Base-by-base conservation (phyloP, 2,888 invertebrate species). In the Heliconius ethilla region DNA sequence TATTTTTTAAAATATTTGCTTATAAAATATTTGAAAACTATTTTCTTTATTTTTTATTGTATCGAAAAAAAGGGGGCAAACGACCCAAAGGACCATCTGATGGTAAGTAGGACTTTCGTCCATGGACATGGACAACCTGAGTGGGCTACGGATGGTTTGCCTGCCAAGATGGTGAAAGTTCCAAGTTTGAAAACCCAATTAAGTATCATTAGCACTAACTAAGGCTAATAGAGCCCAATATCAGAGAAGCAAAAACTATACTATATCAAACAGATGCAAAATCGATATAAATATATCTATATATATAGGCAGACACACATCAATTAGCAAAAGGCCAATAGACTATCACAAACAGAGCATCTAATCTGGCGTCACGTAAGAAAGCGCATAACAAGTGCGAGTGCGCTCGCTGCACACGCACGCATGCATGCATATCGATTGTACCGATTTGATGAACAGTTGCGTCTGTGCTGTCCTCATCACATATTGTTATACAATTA, bases 311-410 rank as follows among this genome's bases (percentile, higher is more conserved):
- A 59, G 73, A 76, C 73, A 79, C 74, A 76, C 66, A 70, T 75
- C 69, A 78, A 78, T 79, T 80, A 78, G 62, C 80, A 73, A 67
- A 76, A 82, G 83, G 82, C 82, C 82, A 83, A 83, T 82, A 82
- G 78, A 76, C 82, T 82, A 81, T 81, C 82, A 83, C 81, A 82
- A 83, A 80, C 83, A 84, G 85, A 86, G 85, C 86, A 83, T 85
- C 85, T 84, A 84, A 86, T 84, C 81, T 83, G 81, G 82, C 80
- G 84, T 85, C 86, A 87, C 85, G 86, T 87, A 89, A 88, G 90
- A 91, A 90, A 90, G 89, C 86, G 87, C 85, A 86, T 86, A 84
- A 85, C 81, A 75, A 81, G 77, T 62, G 83, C 79, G 29, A 29
- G 72, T 79, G 83, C 79, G 72, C 79, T 77, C 66, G 77, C 69